Conservation (phyloP, 1,140 invertebrate genomes). For the Aporrectodea caliginosa region DNA sequence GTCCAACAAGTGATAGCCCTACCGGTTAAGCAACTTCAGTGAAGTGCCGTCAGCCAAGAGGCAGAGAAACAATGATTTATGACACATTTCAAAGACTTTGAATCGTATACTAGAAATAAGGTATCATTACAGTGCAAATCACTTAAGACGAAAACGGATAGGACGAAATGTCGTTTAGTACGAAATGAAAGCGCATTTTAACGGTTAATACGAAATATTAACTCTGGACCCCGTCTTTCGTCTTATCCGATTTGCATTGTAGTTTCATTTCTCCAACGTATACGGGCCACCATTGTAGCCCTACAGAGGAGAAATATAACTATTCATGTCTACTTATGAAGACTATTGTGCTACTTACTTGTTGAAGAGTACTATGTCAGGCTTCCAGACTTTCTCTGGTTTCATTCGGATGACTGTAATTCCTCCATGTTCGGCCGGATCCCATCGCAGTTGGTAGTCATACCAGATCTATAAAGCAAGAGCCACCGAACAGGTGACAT, state of each 20-base stretch:
- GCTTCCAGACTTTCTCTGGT: slow-evolving; percentile 94
- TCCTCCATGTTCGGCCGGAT: slow-evolving; percentile 94
- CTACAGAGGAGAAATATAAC: neutral
- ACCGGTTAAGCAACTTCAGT: too few species aligned
- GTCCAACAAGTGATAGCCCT: too few species aligned
- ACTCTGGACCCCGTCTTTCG: too few species aligned
- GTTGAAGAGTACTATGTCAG: slow-evolving; percentile 20
- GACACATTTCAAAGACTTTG: too few species aligned
- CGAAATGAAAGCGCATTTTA: too few species aligned
- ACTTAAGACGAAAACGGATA: too few species aligned
- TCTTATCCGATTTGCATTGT: neutral
- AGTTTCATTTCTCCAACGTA: neutral
- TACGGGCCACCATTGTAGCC: neutral
- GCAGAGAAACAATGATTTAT: too few species aligned
- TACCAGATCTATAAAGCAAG: slow-evolving; percentile 72
- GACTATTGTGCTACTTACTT: slow-evolving; percentile 10
- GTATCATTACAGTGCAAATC: too few species aligned
- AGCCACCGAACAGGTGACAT: neutral
- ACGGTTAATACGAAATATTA: too few species aligned
- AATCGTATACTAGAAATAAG: too few species aligned
- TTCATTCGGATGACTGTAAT: slow-evolving; percentile 90
- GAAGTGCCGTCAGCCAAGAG: too few species aligned
- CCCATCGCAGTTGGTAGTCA: slow-evolving; percentile 97
- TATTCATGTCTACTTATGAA: neutral
- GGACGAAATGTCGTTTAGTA: too few species aligned